A percentile compares a stretch with the other conserved stretches of the same genome.
These are phyloP conservation scores for Enteromius mattozi DNA, from an alignment of 2,797 vertebrate genomes.

Conservation along the genomic window DNA sequence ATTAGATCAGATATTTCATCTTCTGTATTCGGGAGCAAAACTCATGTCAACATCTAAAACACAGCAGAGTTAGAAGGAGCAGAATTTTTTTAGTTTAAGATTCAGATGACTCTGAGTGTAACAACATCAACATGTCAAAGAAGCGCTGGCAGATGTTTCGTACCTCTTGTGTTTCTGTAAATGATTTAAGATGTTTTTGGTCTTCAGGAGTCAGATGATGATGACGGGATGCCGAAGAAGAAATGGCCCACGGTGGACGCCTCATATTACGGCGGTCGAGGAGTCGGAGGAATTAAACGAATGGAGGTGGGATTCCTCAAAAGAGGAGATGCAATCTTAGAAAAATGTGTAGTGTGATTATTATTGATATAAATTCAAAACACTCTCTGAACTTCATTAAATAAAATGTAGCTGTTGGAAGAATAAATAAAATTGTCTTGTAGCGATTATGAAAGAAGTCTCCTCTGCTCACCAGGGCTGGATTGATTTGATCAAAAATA, in stretches of 20 bases:
- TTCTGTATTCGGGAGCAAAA: neutral
- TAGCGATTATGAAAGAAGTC: neutral
- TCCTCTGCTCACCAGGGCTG: neutral
- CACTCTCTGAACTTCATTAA: neutral
- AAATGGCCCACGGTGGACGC: slow-evolving; percentile 92
- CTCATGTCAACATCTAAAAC: slow-evolving; percentile 19
- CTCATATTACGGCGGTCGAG: slow-evolving; percentile 90
- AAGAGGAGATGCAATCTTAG: neutral
- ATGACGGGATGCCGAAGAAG: slow-evolving; percentile 90
- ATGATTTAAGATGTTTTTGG: neutral
- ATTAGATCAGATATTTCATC: neutral
- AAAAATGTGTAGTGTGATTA: neutral
- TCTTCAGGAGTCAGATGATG: slow-evolving; percentile 87
- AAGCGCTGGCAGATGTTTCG: neutral
- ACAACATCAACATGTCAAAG: slow-evolving; percentile 32
- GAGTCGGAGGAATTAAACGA: slow-evolving; percentile 89
- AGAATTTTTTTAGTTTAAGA: neutral
- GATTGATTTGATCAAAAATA: neutral
- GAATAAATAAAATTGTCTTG: neutral
- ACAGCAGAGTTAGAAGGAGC: neutral
- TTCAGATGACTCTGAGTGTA: slow-evolving; percentile 16
- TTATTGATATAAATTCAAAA: neutral
- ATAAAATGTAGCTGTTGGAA: neutral
- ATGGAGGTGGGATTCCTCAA: slow-evolving; percentile 82
- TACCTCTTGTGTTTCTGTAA: neutral